Conservation (phyloP, 2,113 vertebrate genomes). For the Cryptomyrus ogoouensis region DNA sequence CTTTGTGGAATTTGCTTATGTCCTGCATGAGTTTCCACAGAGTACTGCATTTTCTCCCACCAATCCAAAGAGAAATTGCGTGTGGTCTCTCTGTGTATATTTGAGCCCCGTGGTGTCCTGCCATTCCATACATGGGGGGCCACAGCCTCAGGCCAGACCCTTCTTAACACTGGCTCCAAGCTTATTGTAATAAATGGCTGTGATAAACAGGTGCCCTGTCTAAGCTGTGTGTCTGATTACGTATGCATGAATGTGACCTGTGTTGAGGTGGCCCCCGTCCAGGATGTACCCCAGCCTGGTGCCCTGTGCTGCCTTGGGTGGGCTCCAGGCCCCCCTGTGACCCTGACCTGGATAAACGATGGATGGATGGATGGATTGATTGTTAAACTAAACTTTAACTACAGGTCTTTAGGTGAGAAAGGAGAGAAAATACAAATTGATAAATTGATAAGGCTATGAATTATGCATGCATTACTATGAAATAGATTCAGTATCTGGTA, state of each 20-base stretch:
- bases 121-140: too few relatives aligned
- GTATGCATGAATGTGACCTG: neutral
- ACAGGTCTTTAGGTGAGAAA: neutral
- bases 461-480: too few relatives aligned
- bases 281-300: neutral
- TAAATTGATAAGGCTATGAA: too few relatives aligned
- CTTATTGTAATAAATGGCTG: neutral
- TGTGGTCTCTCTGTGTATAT: too few relatives aligned
- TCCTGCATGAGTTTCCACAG: neutral
- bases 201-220: neutral
- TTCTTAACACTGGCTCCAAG: neutral
- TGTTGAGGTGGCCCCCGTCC: neutral
- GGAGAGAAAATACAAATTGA: too few relatives aligned
- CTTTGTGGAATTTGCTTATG: neutral
- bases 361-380: too few relatives aligned
- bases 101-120: too few relatives aligned
- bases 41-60: neutral
- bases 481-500: too few relatives aligned
- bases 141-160: too few relatives aligned
- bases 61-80: too few relatives aligned
- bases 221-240: neutral
- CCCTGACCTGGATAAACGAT: neutral
- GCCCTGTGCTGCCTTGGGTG: neutral
- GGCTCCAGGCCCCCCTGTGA: neutral
- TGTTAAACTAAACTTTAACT: neutral